phyloP scores from a whole-genome alignment of 2,113 vertebrate species.

The Ptychochromis oligacanthus region DNA sequence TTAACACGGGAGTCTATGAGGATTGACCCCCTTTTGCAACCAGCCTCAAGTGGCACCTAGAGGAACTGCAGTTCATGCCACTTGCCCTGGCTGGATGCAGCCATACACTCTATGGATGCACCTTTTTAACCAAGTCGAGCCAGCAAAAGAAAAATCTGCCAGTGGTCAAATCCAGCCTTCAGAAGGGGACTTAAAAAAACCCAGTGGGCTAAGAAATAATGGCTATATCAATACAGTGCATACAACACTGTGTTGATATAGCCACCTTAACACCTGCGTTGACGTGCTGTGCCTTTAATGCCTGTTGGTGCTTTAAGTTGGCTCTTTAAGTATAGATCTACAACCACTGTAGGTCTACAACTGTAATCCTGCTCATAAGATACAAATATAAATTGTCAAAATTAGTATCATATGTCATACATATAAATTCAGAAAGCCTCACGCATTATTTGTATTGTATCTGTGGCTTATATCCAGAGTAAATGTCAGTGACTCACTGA shows the following conservation, averaged over 20 bases:
- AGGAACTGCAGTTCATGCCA: background rate
- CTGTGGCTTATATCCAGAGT: conserved; percentile 7
- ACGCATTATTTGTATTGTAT: background rate
- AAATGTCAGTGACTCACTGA: conserved; percentile 10
- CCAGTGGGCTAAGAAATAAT: background rate
- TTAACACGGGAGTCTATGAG: background rate
- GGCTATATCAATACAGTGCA: background rate
- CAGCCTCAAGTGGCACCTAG: background rate
- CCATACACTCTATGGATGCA: background rate
- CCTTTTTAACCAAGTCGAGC: background rate
- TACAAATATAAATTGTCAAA: background rate
- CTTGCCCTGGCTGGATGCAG: background rate
- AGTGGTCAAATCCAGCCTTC: background rate
- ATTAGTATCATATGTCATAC: background rate
- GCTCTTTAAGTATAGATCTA: background rate
- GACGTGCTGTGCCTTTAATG: background rate
- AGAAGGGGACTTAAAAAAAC: background rate
- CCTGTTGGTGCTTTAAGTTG: background rate
- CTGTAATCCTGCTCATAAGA: background rate
- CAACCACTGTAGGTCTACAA: background rate
- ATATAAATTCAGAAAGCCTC: background rate
- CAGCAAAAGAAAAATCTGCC: background rate
- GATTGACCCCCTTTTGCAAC: background rate
- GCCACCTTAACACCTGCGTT: background rate
- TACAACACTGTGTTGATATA: too few relatives aligned